Conservation (phyloP, 1,140 invertebrate species). For the Drosophila kanapiae region DNA sequence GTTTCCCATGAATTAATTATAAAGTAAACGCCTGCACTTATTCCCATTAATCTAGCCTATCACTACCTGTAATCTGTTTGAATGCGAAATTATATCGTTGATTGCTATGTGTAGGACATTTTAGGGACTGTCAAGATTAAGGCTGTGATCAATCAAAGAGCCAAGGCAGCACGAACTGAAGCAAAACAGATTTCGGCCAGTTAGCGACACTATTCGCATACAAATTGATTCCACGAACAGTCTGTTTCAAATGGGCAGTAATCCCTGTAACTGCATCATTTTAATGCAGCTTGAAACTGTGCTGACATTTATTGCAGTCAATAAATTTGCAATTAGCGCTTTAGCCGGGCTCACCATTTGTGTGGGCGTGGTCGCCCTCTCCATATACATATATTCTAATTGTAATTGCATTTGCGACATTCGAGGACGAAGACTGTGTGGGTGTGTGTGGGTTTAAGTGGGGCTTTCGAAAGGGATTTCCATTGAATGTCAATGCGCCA, state of each 20-base stretch:
- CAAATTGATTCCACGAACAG: conserved; percentile 38
- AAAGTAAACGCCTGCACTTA: neutral
- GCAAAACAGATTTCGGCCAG: neutral
- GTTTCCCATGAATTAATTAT: neutral
- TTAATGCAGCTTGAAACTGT: conserved; percentile 57
- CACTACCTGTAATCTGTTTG: too few species aligned
- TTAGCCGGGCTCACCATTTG: conserved; percentile 22
- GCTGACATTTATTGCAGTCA: conserved; percentile 78
- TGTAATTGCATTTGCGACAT: conserved; percentile 67
- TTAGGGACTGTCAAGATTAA: conserved; percentile 10
- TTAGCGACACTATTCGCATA: conserved; percentile 1
- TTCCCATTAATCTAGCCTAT: too few species aligned
- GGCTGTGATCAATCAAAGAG: conserved; percentile 11
- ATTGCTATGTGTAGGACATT: neutral
- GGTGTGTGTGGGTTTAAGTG: conserved; percentile 21
- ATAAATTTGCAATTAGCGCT: conserved; percentile 77
- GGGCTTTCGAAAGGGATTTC: conserved; percentile 40
- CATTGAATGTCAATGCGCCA: conserved; percentile 60
- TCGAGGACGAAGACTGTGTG: conserved; percentile 4
- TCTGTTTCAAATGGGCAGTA: conserved; percentile 33
- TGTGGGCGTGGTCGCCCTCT: conserved; percentile 32
- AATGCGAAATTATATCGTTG: neutral
- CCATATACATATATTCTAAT: conserved; percentile 64
- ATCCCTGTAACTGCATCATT: conserved; percentile 59
- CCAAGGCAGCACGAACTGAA: neutral